Conservation (phyloP, 2,888 invertebrate species). For the Eristalis tenax region DNA sequence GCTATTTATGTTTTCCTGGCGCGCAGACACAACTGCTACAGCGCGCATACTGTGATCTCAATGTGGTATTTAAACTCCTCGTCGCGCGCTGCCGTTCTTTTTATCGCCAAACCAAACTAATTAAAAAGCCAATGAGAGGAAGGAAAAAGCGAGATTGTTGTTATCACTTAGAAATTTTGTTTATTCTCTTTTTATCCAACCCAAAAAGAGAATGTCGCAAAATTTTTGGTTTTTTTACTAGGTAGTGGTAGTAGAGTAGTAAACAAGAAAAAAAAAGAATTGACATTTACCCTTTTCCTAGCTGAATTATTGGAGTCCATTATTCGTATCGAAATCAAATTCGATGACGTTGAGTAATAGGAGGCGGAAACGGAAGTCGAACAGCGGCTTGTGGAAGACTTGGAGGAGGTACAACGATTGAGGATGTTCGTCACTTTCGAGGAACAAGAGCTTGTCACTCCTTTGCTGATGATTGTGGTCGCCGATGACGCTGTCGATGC, state of each 20-base stretch:
- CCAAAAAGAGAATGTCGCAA: conserved; percentile 44
- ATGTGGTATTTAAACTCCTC: conserved; percentile 30
- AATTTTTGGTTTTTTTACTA: conserved; percentile 16
- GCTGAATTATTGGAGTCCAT: conserved; percentile 67
- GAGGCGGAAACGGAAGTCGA: conserved; percentile 62
- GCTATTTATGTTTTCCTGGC: conserved; percentile 59
- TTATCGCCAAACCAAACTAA: conserved; percentile 48
- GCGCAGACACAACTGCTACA: conserved; percentile 25
- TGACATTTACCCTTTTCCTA: conserved; percentile 73
- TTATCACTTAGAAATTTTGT: conserved; percentile 48
- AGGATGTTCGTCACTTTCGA: conserved; percentile 45
- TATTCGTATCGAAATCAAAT: conserved; percentile 65
- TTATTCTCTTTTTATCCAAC: conserved; percentile 32
- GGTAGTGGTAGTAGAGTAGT: conserved; percentile 35
- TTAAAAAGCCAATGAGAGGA: conserved; percentile 64
- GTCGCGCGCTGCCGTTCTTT: conserved; percentile 10
- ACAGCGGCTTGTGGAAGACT: conserved; percentile 47
- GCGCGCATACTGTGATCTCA: neutral
- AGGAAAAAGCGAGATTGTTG: conserved; percentile 51
- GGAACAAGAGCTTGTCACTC: conserved; percentile 46
- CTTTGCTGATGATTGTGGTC: conserved; percentile 31
- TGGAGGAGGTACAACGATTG: conserved; percentile 40
- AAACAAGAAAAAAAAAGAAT: conserved; percentile 35
- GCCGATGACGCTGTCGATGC: conserved; percentile 29
- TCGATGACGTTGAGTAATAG: conserved; percentile 59